Base-by-base conservation (phyloP, 1,140 invertebrate genomes). In the Anadara kagoshimensis region DNA sequence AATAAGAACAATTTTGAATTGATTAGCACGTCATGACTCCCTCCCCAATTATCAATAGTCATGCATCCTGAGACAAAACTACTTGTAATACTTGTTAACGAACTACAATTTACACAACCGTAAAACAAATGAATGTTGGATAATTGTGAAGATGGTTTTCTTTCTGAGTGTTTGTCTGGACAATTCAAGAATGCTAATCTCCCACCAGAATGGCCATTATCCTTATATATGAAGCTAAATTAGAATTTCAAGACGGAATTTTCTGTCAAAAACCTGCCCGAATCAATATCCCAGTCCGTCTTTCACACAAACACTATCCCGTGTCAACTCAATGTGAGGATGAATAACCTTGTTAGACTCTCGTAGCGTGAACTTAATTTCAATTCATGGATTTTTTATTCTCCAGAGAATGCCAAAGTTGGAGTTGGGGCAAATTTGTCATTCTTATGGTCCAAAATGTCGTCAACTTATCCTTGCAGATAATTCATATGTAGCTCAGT, bases 291-390 rank as follows among this genome's bases (percentile, higher is more conserved):
- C 12, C 20, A 47, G 24, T 29, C 24, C 36, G 43, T 44, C 53
- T 54, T 41, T 36, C 58, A 53, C 57, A 54, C 63, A 36, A 63
- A 24, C 44, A 56, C 5, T 56, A 26, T 44, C 51, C 43, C 44
- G 51, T 63, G 64, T 54, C 43, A 54, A 22, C 43, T 47, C 49
- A 26, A 29, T 53, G 41, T 72, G 59, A 45, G 57, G 65, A 68
- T 65, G 56, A 70, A 73, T 76, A 73, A 69, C 64, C 54, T 59
- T 73, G 58, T 73, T 62, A 76, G 66, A 62, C 64, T 54, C 44
- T 72, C 70, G 53, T 67, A 68, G 69, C 70, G 75, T 73, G 65
- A 72, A 72, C 66, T 73, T 64, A 68, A 76, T 76, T 76, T 69
- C 69, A 64, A 76, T 54, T 73, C 75, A 76, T 76, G 69, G 75